Conservation (phyloP, 2,797 vertebrate species). For the Anisognathus igniventris region DNA sequence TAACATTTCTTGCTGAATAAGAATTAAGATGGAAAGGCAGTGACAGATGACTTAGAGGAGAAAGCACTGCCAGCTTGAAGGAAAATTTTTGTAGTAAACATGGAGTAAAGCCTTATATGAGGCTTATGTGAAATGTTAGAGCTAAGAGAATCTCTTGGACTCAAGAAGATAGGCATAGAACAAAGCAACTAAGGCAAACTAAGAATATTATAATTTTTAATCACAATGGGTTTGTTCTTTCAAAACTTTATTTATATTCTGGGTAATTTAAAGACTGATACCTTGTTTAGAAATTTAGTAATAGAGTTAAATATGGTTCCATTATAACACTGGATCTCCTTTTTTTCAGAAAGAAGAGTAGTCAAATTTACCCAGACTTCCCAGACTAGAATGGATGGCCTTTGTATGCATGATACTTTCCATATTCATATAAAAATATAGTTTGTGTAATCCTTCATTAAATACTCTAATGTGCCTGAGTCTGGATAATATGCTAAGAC, state of each 20-base stretch:
- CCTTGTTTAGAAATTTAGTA: neutral
- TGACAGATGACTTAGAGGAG: neutral
- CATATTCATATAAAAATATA: neutral
- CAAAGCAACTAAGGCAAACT: neutral
- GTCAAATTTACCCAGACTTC: neutral
- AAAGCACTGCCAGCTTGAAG: neutral
- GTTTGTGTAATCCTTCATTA: neutral
- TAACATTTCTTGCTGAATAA: neutral
- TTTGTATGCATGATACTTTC: neutral
- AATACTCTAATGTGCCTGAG: neutral
- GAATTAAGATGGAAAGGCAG: neutral
- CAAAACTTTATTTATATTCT: neutral
- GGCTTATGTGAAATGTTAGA: neutral
- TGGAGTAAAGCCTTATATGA: neutral
- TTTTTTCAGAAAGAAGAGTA: neutral
- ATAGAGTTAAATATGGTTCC: neutral
- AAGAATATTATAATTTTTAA: neutral
- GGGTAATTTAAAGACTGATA: neutral
- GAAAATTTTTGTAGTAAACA: neutral
- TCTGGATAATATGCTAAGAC: neutral
- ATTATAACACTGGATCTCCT: neutral
- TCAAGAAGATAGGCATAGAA: neutral
- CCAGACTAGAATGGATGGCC: neutral
- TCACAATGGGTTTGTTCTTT: neutral
- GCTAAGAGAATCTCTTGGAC: neutral